Conservation (phyloP, 2,888 invertebrate genomes). For the Mycalesis mineus region DNA sequence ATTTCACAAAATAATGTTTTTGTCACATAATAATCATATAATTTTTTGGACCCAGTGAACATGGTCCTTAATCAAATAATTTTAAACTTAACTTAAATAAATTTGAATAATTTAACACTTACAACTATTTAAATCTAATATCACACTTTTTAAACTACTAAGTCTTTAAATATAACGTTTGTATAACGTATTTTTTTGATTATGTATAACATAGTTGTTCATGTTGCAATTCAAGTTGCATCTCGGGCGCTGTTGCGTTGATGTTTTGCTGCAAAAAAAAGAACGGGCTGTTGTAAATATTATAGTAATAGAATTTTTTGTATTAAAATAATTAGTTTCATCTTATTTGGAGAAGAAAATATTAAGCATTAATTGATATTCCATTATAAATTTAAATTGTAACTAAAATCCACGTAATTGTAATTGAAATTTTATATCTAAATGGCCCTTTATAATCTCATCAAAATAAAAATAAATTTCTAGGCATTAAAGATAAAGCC, state of each 20-base stretch:
- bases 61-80: background rate
- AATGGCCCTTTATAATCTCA: no score
- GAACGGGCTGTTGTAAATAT: background rate
- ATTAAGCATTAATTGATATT: no score
- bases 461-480: no score
- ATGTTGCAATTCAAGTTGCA: conserved; percentile 51
- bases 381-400: no score
- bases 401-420: no score
- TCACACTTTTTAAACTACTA: conserved; percentile 57
- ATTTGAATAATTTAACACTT: conserved; percentile 65
- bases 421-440: no score
- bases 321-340: background rate
- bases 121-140: conserved; percentile 59
- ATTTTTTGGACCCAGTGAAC: background rate
- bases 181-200: background rate
- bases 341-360: no score
- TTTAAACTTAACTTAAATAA: conserved; percentile 13
- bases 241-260: conserved; percentile 69
- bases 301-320: background rate
- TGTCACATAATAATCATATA: no score
- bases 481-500: no score
- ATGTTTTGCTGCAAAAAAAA: conserved; percentile 71
- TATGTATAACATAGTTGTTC: background rate
- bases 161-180: conserved; percentile 23
- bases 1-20: no score